phyloP scores from a whole-genome alignment of 2,113 vertebrate species.

The Cathartes aura region DNA sequence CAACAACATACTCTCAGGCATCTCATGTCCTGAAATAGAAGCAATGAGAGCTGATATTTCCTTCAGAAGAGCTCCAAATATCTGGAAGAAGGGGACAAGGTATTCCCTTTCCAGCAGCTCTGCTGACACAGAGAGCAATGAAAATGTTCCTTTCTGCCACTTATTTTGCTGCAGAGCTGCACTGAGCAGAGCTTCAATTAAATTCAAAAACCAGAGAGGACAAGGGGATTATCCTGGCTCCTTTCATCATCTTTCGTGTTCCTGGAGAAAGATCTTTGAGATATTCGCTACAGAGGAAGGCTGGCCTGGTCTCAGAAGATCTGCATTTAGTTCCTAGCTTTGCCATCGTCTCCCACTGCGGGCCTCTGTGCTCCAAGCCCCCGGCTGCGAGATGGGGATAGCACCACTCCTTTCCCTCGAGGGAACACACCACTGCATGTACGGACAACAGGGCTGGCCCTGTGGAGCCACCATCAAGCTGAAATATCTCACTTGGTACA shows the following conservation, averaged over 20 bases:
- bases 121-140: not conserved
- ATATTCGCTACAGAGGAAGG: not conserved
- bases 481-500: not conserved
- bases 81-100: not conserved
- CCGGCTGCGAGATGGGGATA: not conserved
- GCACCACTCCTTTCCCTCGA: not conserved
- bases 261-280: conserved; percentile 3
- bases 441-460: not conserved
- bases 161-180: not conserved
- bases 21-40: conserved; percentile 52
- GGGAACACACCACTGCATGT: not conserved
- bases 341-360: not conserved
- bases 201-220: conserved; percentile 14
- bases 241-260: not conserved
- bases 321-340: not conserved
- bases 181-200: not conserved
- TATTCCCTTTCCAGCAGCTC: conserved; percentile 23
- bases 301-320: not conserved
- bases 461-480: not conserved
- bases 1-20: not conserved
- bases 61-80: conserved; percentile 25
- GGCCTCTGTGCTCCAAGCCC: not conserved
- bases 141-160: not conserved
- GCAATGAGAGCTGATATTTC: not conserved
- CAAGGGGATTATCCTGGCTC: conserved; percentile 2